Evolutionary conservation across 2,888 invertebrate species (phyloP), one percentile per base, ranked within the genome.

Genomic region (Scaptomyza caliginosa): DNA sequence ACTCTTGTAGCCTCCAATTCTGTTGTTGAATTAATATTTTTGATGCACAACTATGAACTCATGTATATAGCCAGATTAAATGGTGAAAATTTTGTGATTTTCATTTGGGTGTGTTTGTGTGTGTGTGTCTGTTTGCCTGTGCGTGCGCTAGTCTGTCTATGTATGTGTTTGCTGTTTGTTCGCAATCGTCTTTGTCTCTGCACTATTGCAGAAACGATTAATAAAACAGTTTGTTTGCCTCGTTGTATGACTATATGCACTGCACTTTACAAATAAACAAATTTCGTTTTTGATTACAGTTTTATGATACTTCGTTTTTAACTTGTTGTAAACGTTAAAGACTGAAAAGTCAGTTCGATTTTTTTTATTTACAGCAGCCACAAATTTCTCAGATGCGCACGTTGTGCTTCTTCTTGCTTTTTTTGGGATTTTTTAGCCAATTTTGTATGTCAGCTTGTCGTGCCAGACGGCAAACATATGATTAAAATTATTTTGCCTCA

Each of bases 61-160:
- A 74, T 39, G 23, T 52, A 21, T 70, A 56, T 65, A 40, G 59
- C 45, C 45, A 54, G 48, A 54, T 40, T 51, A 51, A 75, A 50
- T 57, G 46, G 70, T 74, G 75, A 72, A 72, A 72, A 72, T 72
- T 72, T 69, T 70, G 43, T 74, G 86, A 85, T 85, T 85, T 79
- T 79, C 86, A 75, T 79, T 75, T 72, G 64, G 26, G 19, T 63
- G 54, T 68, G 28, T 39, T 24, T 64, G 30, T 60, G 43, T 67
- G 39, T 59, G 42, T 32, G 21, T 43, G 11, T 55, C 39, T 42
- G 32, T 34, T 26, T 45, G 24, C 36, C n/a, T 26, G 48, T 62
- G 13, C 13, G 19, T 48, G 36, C 36, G 38, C 40, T 10, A 59
- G 52, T 48, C 8, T 16, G 42, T 40, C 28, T 58, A 38, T 59